These are phyloP conservation scores for Meliscaeva auricollis DNA, from an alignment of 2,888 invertebrate genomes.

Conservation along the genomic window DNA sequence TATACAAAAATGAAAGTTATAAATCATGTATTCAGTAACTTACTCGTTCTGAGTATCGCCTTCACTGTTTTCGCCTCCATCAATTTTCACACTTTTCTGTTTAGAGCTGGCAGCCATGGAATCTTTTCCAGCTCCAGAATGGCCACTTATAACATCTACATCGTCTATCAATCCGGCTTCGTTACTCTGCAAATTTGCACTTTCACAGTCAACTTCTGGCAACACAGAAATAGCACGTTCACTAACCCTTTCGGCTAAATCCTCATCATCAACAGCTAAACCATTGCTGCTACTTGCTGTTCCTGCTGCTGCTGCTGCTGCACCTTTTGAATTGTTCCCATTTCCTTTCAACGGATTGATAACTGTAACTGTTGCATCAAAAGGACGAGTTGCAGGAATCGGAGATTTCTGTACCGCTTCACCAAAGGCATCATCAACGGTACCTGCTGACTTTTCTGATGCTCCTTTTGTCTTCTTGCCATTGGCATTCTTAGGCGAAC, in stretches of 20 bases:
- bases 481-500: slow-evolving; percentile 53
- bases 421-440: slow-evolving; percentile 77
- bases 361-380: slow-evolving; percentile 83
- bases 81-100: neutral
- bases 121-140: slow-evolving; percentile 33
- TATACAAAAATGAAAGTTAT: too few relatives aligned
- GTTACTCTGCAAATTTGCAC: slow-evolving; percentile 85
- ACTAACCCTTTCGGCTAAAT: slow-evolving; percentile 83
- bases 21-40: too few relatives aligned
- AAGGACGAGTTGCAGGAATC: slow-evolving; percentile 81
- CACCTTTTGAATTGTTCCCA: slow-evolving; percentile 61
- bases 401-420: slow-evolving; percentile 79
- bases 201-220: slow-evolving; percentile 87
- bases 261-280: slow-evolving; percentile 70
- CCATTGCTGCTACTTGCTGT: slow-evolving; percentile 27
- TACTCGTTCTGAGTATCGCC: slow-evolving; percentile 39
- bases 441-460: slow-evolving; percentile 43
- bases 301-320: slow-evolving; percentile 52
- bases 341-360: slow-evolving; percentile 76
- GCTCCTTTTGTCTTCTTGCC: slow-evolving; percentile 69
- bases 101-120: slow-evolving; percentile 24
- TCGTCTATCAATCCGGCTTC: slow-evolving; percentile 66
- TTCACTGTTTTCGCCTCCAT: slow-evolving; percentile 21
- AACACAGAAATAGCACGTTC: slow-evolving; percentile 85
- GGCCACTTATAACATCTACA: slow-evolving; percentile 21